These are phyloP conservation scores for Montipora efflorescens DNA, from an alignment of 64 coral and sea anemone species.

Conservation along the genomic window DNA sequence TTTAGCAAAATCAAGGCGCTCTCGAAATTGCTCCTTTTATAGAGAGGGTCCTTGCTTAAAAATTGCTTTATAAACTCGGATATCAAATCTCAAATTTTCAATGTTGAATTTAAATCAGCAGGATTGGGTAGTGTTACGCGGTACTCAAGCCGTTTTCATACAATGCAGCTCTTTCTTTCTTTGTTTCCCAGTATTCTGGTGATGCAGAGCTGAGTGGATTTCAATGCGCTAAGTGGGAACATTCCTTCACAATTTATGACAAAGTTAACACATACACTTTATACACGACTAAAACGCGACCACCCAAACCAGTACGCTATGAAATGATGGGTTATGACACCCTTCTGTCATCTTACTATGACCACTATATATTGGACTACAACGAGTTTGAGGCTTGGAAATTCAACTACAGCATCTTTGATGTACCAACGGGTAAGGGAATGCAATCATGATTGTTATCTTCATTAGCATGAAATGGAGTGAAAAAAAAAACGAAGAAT, in stretches of 20 bases:
- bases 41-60: too few species aligned
- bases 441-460: not conserved
- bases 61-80: too few species aligned
- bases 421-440: slow-evolving; percentile 88
- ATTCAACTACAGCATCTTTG: slow-evolving; percentile 70
- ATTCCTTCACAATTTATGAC: slow-evolving; percentile 90
- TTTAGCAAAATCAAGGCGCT: too few species aligned
- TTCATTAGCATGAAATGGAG: not conserved
- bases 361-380: slow-evolving; percentile 98
- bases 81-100: too few species aligned
- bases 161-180: not conserved
- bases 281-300: slow-evolving; percentile 74
- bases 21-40: too few species aligned
- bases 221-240: slow-evolving; percentile 85
- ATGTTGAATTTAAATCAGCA: too few species aligned
- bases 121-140: too few species aligned
- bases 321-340: slow-evolving; percentile 99
- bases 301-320: slow-evolving; percentile 82
- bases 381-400: slow-evolving; percentile 80
- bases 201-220: slow-evolving; percentile 62
- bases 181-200: slow-evolving; percentile 70
- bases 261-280: slow-evolving; percentile 95
- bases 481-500: too few species aligned
- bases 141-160: too few species aligned
- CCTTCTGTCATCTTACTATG: slow-evolving; percentile 97